Evolutionary conservation across 2,888 invertebrate genomes (phyloP).

Genomic region (Brachynemurus nebulosus): DNA sequence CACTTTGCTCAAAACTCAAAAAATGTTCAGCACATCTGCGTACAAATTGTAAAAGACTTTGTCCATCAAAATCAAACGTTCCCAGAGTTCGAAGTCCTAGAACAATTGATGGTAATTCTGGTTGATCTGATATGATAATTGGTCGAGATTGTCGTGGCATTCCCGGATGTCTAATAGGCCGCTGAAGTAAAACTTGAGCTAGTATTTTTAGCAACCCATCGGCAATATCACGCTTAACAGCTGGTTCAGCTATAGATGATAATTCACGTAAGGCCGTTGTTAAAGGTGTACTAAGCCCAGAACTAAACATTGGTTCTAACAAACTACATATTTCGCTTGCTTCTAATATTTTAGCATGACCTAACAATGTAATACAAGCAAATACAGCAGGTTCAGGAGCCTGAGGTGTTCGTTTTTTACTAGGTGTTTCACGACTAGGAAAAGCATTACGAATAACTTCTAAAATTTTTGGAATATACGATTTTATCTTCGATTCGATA

Average conservation of each 20-base stretch:
- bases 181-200: conserved; percentile 80
- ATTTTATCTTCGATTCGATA: conserved; percentile 65
- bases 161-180: conserved; percentile 68
- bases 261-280: conserved; percentile 85
- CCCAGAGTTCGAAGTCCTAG: conserved; percentile 87
- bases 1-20: conserved; percentile 78
- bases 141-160: conserved; percentile 47
- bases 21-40: conserved; percentile 86
- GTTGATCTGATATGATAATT: conserved; percentile 39
- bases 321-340: conserved; percentile 42
- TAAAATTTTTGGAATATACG: conserved; percentile 73
- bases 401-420: conserved; percentile 47
- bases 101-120: conserved; percentile 72
- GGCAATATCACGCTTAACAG: conserved; percentile 78
- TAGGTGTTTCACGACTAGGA: conserved; percentile 62
- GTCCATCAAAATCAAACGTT: conserved; percentile 74
- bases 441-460: conserved; percentile 57
- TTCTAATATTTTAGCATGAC: conserved; percentile 43
- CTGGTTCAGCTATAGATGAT: conserved; percentile 66
- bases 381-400: conserved; percentile 80
- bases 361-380: conserved; percentile 82
- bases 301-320: conserved; percentile 82
- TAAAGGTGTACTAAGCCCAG: conserved; percentile 78
- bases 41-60: conserved; percentile 83
- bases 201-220: conserved; percentile 86